Evolutionary conservation across 2,797 vertebrate species (phyloP), one percentile per base, ranked within the genome.

Genomic region (Bovichtus diacanthus): DNA sequence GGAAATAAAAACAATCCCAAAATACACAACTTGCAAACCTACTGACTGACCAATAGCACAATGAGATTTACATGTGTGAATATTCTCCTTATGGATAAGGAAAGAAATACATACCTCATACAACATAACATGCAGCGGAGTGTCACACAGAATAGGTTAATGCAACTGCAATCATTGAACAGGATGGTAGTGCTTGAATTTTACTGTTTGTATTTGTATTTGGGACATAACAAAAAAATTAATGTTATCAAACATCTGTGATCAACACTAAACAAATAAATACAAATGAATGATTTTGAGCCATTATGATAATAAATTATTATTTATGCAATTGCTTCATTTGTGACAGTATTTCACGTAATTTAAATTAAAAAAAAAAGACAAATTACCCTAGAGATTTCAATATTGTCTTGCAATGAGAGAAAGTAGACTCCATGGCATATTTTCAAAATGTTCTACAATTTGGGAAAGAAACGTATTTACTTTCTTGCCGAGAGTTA

Each of bases 11-110:
- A 69, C 31, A 46, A 81, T 10, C 58, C 54, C 15, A 50, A 61
- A 49, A 70, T 81, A 91, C 55, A 84, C 87, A 91, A 86, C 69
- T 23, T 68, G 64, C 21, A 79, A 84, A 89, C 71, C 78, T 54
- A 74, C 78, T 74, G 64, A 31, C 60, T 31, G 58, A 77, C 49
- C 66, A 34, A 47, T 31, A 74, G 80, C 86, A 62, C 77, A 60
- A 49, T 75, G 62, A 78, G 16, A 39, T 47, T 9, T 53, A 54
- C 54, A 61, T 2, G 29, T 31, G 44, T 65, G 9, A 44, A 59
- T 59, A 29, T 31, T 16, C 41, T 71, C 12, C 18, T 53, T 18
- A 11, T 44, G 49, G 16, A 54, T 29, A 39, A 76, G 44, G 23
- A 70, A 41, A 53, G 38, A 56, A 70, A 81, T 70, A 55, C 58